Base-by-base conservation (phyloP, 2,888 invertebrate species). In the Osmoderma eremita region DNA sequence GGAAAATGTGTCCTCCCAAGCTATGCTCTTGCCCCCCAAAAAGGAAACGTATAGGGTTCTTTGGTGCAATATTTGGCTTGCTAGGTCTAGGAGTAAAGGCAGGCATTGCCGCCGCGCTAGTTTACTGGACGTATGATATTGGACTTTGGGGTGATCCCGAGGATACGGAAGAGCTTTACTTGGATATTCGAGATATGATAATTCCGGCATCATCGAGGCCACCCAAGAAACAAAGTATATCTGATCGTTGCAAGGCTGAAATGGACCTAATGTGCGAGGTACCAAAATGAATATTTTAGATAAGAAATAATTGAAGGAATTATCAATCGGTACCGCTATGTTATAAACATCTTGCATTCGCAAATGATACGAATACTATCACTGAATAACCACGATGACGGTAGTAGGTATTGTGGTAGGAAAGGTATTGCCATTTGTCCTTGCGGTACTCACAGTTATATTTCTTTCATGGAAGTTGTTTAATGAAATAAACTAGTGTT, bases 131-230 rank as follows among this genome's bases (percentile, higher is more conserved):
- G 0, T 79, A 78, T 13, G 78, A 81, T 67, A 65, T 67, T 42
- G 69, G 63, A 10, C 67, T 84, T 8, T 84, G 85, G 85, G 83
- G 84, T 0, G 78, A 78, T 61, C 73, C 80, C 5, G 75, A 76
- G 20, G 77, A 82, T 51, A 80, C 82, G 6, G 81, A 83, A 70
- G 74, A 80, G 10, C 69, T 84, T 18, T 84, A 82, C 69, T 71
- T 70, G 15, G 75, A 69, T 13, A 72, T 76, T 10, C 45, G 58
- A 10, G 58, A 61, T 17, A 30, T 12, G 30, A 24, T 61, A 12
- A 1, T 61, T 4, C 58, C 58, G 10, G 15, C 48, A 12, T 1
- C 17, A 6, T 6, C 48, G 0, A 13, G 20, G 20, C 5, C 75
- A 3, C 36, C 22, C 8, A 68, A 67, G 12, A 76, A 75, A 66